These are phyloP conservation scores for Urophycis tenuis DNA, from an alignment of 2,797 vertebrate species.

Conservation along the genomic window DNA sequence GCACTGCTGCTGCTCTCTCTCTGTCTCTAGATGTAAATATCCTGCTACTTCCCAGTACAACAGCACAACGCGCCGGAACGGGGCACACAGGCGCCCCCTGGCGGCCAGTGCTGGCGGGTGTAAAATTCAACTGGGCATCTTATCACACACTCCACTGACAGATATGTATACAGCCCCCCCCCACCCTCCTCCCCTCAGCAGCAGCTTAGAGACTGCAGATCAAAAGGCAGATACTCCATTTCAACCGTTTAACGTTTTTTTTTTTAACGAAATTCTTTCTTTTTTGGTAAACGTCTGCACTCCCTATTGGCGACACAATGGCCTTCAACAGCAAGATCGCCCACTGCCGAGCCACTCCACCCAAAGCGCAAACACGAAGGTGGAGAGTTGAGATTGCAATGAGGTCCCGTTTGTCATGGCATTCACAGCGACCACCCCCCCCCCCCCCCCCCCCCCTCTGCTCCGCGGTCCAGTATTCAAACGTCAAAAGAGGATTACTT, in stretches of 20 bases:
- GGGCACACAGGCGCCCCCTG: slow-evolving; percentile 42
- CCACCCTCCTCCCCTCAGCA: slow-evolving; percentile 51
- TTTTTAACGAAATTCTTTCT: slow-evolving; percentile 35
- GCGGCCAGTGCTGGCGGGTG: slow-evolving; percentile 50
- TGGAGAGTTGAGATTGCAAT: slow-evolving; percentile 49
- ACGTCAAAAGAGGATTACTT: slow-evolving; percentile 66
- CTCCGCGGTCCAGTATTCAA: slow-evolving; percentile 73
- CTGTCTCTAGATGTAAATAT: slow-evolving; percentile 74
- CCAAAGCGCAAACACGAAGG: slow-evolving; percentile 43
- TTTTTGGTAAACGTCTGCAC: slow-evolving; percentile 52
- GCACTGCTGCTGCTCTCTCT: slow-evolving; percentile 49
- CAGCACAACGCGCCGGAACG: slow-evolving; percentile 47
- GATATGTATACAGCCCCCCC: slow-evolving; percentile 49
- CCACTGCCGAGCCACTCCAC: slow-evolving; percentile 51
- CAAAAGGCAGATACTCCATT: slow-evolving; percentile 40
- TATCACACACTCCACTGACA: slow-evolving; percentile 63
- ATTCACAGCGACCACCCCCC: slow-evolving; percentile 43
- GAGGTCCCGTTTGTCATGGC: slow-evolving; percentile 48
- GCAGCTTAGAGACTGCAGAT: slow-evolving; percentile 51
- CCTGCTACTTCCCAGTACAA: slow-evolving; percentile 69
- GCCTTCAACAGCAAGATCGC: slow-evolving; percentile 55
- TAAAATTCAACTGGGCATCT: slow-evolving; percentile 40
- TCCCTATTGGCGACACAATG: slow-evolving; percentile 53
- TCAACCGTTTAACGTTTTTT: slow-evolving; percentile 38
- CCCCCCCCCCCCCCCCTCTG: too few relatives aligned